Conservation (phyloP, 2,888 invertebrate species). For the Adineta ricciae region DNA sequence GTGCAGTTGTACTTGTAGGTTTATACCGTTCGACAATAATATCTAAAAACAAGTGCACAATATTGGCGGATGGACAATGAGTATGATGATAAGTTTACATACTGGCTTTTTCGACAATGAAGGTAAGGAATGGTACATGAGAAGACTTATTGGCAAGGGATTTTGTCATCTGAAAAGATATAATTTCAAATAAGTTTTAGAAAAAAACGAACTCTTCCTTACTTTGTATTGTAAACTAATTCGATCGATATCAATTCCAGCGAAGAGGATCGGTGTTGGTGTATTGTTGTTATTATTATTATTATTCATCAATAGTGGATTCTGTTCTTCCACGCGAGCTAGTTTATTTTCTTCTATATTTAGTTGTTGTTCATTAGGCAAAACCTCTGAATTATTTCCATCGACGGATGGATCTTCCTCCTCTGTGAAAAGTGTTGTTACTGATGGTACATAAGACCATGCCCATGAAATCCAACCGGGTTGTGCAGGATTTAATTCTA, state of each 20-base stretch:
- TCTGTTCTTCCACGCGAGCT: background rate
- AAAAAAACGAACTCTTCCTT: constrained; percentile 26
- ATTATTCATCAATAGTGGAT: constrained; percentile 10
- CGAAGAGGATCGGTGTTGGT: constrained; percentile 54
- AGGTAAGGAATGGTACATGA: background rate
- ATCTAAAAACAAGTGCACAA: too few species aligned
- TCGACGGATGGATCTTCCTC: constrained; percentile 38
- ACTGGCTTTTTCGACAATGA: background rate
- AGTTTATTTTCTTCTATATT: constrained; percentile 34
- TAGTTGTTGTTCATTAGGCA: constrained; percentile 41
- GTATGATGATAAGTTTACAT: background rate
- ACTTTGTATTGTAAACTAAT: constrained; percentile 65
- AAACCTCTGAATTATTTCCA: constrained; percentile 38
- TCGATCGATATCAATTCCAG: constrained; percentile 64
- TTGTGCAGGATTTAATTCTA: background rate
- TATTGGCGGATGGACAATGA: too few species aligned
- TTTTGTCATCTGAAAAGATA: background rate
- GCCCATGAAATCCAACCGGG: constrained; percentile 49
- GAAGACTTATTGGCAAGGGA: background rate
- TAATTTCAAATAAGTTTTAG: background rate
- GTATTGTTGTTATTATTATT: constrained; percentile 34
- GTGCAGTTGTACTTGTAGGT: background rate
- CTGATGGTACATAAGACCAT: constrained; percentile 51
- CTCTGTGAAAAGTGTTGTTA: constrained; percentile 40
- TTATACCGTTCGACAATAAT: constrained; percentile 3